Conservation (phyloP, 1,140 invertebrate species). For the Liolophura sinensis region DNA sequence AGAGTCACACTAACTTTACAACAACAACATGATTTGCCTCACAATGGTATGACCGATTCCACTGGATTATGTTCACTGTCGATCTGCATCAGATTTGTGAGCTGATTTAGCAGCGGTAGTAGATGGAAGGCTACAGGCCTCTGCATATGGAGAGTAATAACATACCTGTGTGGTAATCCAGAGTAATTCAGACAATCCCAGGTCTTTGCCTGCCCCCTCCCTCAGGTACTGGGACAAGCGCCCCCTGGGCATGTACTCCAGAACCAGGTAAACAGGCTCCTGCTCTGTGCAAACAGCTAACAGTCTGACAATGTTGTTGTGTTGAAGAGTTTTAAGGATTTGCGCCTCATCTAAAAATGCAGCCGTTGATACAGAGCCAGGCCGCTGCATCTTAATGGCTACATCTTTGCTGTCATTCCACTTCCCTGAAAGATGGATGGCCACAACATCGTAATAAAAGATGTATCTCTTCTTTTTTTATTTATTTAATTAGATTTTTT, state of each 20-base stretch:
- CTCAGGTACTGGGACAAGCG: constrained; percentile 46
- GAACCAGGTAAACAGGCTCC: constrained; percentile 98
- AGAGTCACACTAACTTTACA: too few species aligned
- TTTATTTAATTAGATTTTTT: too few species aligned
- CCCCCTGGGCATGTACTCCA: constrained; percentile 71
- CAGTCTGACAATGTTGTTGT: constrained; percentile 89
- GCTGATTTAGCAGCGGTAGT: too few species aligned
- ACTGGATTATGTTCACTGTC: too few species aligned
- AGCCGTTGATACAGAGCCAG: constrained; percentile 94
- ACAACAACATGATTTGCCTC: too few species aligned
- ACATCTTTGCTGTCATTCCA: constrained; percentile 92
- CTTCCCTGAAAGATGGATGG: constrained; percentile 60
- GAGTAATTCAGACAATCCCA: constrained; percentile 36
- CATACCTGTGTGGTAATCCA: constrained; percentile 50
- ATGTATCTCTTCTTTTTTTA: not conserved
- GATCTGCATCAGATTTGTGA: too few species aligned
- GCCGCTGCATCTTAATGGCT: constrained; percentile 92
- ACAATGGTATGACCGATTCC: too few species aligned
- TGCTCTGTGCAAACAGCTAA: constrained; percentile 97
- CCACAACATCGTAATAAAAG: not conserved
- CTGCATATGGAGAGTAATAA: too few species aligned
- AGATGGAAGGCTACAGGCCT: too few species aligned
- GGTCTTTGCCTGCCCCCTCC: constrained; percentile 40
- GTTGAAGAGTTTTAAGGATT: constrained; percentile 97
- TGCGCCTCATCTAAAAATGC: constrained; percentile 96